Conservation (phyloP, 2,113 vertebrate genomes). For the Electrona antarctica region DNA sequence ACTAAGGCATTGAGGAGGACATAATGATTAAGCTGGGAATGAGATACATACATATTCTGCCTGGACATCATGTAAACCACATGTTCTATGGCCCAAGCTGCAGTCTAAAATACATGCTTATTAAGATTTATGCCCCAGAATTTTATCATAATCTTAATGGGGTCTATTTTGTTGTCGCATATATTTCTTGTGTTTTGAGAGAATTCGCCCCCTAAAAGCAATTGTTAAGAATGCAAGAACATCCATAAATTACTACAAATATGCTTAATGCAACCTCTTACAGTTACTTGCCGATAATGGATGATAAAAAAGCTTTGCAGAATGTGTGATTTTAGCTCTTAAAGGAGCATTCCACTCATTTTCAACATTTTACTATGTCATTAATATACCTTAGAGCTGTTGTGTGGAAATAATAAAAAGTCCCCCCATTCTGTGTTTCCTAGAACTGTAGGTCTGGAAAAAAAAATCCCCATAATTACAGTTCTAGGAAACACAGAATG, state of each 20-base stretch:
- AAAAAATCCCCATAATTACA: no score
- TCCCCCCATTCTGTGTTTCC: no score
- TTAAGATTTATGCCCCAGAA: constrained; percentile 51
- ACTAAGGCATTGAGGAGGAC: constrained; percentile 32
- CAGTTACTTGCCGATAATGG: constrained; percentile 17
- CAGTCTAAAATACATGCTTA: constrained; percentile 54
- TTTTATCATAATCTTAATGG: constrained; percentile 27
- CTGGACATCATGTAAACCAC: constrained; percentile 58
- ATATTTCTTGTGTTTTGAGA: constrained; percentile 21
- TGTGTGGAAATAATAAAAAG: no score
- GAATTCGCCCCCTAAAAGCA: constrained; percentile 26
- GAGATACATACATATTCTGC: constrained; percentile 62
- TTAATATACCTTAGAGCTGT: no score
- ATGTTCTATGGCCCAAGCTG: constrained; percentile 36
- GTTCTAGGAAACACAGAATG: no score
- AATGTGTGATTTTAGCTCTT: not conserved
- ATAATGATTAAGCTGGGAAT: constrained; percentile 63
- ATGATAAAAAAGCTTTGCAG: constrained; percentile 11
- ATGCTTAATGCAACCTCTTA: constrained; percentile 12
- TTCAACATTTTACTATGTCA: no score
- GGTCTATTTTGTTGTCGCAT: constrained; percentile 30
- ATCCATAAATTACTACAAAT: not conserved
- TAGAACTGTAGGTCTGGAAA: no score
- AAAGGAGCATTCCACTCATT: no score
- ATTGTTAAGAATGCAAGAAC: constrained; percentile 2